These are phyloP conservation scores for Acomys russatus DNA, from an alignment of 2,797 vertebrate genomes.

Conservation along the genomic window DNA sequence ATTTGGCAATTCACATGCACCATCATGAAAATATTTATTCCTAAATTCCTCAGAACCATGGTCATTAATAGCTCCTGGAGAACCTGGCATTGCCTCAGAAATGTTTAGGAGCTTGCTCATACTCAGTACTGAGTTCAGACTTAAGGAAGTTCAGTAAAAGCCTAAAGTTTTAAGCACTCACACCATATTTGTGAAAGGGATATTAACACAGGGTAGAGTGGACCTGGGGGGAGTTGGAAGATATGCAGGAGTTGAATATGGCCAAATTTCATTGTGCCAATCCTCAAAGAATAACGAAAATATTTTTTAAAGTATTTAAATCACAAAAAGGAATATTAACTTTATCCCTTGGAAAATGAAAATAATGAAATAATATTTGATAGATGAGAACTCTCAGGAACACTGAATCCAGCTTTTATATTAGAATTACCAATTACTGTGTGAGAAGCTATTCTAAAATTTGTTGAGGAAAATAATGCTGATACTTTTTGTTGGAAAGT, in stretches of 20 bases:
- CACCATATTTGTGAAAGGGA: not conserved
- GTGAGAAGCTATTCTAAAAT: slow-evolving; percentile 14
- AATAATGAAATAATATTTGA: slow-evolving; percentile 37
- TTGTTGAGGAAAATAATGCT: not conserved
- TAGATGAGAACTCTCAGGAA: not conserved
- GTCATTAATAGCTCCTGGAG: not conserved
- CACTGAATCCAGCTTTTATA: not conserved
- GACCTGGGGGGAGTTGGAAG: not conserved
- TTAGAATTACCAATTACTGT: not conserved
- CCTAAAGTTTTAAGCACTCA: not conserved
- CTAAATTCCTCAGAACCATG: not conserved
- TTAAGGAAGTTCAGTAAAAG: not conserved
- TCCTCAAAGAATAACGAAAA: not conserved
- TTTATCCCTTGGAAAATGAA: not conserved
- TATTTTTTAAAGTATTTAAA: not conserved
- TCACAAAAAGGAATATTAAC: slow-evolving; percentile 5
- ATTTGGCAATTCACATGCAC: not conserved
- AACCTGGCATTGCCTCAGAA: not conserved
- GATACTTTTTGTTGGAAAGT: not conserved
- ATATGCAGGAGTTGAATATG: not conserved
- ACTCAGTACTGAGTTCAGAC: not conserved
- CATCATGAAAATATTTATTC: slow-evolving; percentile 3
- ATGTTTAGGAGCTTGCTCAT: not conserved
- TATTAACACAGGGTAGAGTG: not conserved
- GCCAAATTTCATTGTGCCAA: not conserved